Conservation (phyloP, 2,113 vertebrate species). For the Manacus vitellinus region DNA sequence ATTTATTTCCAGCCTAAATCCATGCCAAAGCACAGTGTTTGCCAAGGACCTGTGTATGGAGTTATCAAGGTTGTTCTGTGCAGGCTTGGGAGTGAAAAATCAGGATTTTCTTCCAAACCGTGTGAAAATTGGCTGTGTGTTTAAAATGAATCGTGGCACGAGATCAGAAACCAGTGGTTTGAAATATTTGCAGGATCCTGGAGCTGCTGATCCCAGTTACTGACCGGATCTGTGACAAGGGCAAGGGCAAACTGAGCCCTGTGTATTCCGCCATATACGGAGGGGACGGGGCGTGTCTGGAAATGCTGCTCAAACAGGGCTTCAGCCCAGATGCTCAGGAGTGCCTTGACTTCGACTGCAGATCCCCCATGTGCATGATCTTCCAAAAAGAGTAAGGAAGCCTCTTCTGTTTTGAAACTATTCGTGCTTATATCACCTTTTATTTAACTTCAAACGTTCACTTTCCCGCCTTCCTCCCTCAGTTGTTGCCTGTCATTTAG, state of each 20-base stretch:
- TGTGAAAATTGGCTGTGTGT: accelerated
- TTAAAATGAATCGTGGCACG: background rate
- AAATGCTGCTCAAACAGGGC: conserved; percentile 78
- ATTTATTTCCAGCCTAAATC: background rate
- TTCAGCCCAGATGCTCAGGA: conserved; percentile 90
- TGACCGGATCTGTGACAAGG: conserved; percentile 76
- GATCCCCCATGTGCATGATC: conserved; percentile 82
- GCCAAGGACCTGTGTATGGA: background rate
- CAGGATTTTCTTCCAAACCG: background rate
- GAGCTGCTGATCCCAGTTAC: conserved; percentile 76
- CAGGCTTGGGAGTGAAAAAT: background rate
- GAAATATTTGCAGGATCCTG: conserved; percentile 78
- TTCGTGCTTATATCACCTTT: background rate
- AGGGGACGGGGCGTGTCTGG: conserved; percentile 69
- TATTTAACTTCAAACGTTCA: accelerated
- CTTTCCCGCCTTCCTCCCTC: background rate
- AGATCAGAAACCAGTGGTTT: background rate
- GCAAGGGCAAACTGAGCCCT: conserved; percentile 85
- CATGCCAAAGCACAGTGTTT: background rate
- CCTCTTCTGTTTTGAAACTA: background rate
- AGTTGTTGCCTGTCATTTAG: background rate
- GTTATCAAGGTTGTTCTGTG: background rate
- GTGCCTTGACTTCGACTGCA: conserved; percentile 73
- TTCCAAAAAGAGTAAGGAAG: conserved; percentile 74
- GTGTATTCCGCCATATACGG: conserved; percentile 87